Evolutionary conservation across 2,888 invertebrate species (phyloP), one percentile per base, ranked within the genome.

Genomic region (Meteorus colon): DNA sequence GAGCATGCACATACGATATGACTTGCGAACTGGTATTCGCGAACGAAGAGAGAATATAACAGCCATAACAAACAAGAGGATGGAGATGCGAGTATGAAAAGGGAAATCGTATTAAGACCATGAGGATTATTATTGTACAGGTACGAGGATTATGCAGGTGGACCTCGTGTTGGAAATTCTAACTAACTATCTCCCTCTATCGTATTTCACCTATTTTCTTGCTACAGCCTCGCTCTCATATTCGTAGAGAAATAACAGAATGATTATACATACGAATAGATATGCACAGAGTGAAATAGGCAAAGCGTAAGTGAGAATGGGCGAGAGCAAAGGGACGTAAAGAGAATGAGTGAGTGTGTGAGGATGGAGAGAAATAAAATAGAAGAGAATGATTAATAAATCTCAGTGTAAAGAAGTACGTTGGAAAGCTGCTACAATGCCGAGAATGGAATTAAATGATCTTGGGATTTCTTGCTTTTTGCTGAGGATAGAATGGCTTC

Each of bases 351-450:
- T 31, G 5, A 62, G 14, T 29, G 12, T 29, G 31, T 29, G 27
- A 5, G 55, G 10, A 41, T 41, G 8, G 41, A 41, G 2, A 12
- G 12, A 12, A 41, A 41, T 41, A 41, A 41, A 41, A 41, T 41
- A 41, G 19, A 75, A 59, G 77, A 78, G 76, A 77, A 80, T 80
- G 81, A 82, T 82, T 82, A 82, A 82, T 82, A 82, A 82, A 82
- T 82, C 80, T 81, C 77, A 73, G 76, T 76, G 45, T 48, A 72
- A 75, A 79, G 78, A 74, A 80, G 77, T 78, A 78, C 76, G 76
- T 77, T 78, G 72, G 77, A 80, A 79, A 77, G 48, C 51, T 72
- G 48, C 77, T 77, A 77, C 79, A 79, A 77, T 72, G 78, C 74
- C 75, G 77, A 77, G 79, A 77, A 80, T 79, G 80, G 79, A 81